These are phyloP conservation scores for Cerastis rubricosa DNA, from an alignment of 2,888 invertebrate species.

Conservation along the genomic window DNA sequence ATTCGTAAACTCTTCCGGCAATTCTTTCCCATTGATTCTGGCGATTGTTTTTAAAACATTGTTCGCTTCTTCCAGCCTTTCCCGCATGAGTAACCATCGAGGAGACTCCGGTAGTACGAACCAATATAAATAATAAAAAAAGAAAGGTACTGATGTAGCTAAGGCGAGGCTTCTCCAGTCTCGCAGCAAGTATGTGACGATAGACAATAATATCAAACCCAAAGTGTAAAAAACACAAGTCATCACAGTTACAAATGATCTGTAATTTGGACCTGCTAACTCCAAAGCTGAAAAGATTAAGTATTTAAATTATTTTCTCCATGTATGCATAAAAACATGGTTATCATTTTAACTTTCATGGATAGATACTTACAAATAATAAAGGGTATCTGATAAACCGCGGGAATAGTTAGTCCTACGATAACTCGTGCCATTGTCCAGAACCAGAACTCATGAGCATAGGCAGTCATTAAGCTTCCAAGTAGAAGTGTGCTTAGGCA, in stretches of 20 bases:
- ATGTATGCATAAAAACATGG: background rate
- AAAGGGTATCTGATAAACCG: constrained; percentile 98
- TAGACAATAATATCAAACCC: constrained; percentile 95
- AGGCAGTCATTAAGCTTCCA: constrained; percentile 95
- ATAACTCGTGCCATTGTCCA: constrained; percentile 95
- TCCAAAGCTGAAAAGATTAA: constrained; percentile 93
- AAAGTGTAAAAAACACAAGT: constrained; percentile 97
- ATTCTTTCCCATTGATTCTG: constrained; percentile 93
- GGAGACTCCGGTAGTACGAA: constrained; percentile 97
- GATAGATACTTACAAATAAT: constrained; percentile 94
- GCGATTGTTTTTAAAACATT: constrained; percentile 95
- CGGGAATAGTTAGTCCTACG: constrained; percentile 97
- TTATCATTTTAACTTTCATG: background rate
- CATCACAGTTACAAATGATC: constrained; percentile 98
- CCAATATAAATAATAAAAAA: constrained; percentile 96
- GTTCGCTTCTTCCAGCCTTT: constrained; percentile 95
- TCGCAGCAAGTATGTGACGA: constrained; percentile 95
- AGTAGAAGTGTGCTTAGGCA: constrained; percentile 95
- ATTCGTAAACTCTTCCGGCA: constrained; percentile 93
- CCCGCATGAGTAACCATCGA: constrained; percentile 96
- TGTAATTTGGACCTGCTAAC: constrained; percentile 97
- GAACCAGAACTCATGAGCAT: constrained; percentile 94
- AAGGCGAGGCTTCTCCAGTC: constrained; percentile 96
- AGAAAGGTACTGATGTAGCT: constrained; percentile 96
- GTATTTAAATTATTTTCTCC: background rate